Evolutionary conservation across 2,888 invertebrate species (phyloP).

Genomic region (Cheilosia vulpina): DNA sequence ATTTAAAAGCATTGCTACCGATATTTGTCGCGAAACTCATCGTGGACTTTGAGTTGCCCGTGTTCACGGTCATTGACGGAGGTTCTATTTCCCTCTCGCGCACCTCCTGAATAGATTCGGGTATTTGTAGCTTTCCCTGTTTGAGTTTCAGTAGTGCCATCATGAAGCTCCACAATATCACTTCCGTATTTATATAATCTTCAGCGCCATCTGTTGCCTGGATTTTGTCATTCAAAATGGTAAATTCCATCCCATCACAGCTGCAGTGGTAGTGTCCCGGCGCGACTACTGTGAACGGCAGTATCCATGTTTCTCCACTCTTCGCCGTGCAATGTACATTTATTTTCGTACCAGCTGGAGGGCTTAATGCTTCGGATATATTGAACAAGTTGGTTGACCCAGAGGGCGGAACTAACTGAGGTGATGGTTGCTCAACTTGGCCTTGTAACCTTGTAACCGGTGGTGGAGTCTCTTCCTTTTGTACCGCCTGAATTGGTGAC

Average conservation of each 20-base stretch:
- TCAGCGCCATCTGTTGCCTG: background rate
- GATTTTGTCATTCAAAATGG: background rate
- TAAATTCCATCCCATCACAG: background rate
- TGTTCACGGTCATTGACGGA: background rate
- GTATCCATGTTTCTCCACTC: no score
- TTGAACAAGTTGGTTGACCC: no score
- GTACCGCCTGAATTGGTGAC: constrained; percentile 6
- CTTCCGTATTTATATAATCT: background rate
- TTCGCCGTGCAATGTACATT: no score
- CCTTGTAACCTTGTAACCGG: background rate
- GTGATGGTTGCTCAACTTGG: background rate
- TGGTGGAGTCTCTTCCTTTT: background rate
- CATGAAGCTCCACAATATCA: no score
- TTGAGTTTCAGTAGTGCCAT: no score
- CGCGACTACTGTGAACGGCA: background rate
- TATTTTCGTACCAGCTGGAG: no score
- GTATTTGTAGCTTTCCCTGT: no score
- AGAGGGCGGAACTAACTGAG: no score
- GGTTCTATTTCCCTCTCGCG: no score
- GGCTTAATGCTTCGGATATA: no score
- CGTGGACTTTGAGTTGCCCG: background rate
- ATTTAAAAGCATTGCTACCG: background rate
- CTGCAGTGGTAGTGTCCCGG: background rate
- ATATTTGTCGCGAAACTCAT: background rate
- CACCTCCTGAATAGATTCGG: no score